A percentile compares a stretch with the other conserved stretches of the same genome.
phyloP scores from a whole-genome alignment of 2,888 invertebrate genomes.

The Calameuta filiformis region DNA sequence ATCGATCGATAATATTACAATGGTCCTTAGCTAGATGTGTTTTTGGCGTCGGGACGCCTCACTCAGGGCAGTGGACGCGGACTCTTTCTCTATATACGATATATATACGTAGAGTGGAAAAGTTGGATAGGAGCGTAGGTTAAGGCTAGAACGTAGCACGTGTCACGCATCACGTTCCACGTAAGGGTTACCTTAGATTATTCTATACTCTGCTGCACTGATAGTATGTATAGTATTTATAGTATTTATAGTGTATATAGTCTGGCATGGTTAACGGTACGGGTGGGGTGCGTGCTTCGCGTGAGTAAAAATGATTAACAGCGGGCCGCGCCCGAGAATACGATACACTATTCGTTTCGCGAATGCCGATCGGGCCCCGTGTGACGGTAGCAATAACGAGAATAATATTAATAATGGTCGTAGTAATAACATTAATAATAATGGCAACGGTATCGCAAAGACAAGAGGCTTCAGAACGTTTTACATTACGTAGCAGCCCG shows the following conservation, averaged over 20 bases:
- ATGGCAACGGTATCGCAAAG: slow-evolving; percentile 36
- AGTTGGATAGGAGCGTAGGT: too few relatives aligned
- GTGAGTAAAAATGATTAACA: slow-evolving; percentile 15
- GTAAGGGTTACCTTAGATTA: too few relatives aligned
- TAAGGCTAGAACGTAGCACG: too few relatives aligned
- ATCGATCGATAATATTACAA: slow-evolving; percentile 22
- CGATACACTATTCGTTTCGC: slow-evolving; percentile 3
- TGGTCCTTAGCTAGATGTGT: slow-evolving; percentile 7
- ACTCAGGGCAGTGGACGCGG: too few relatives aligned
- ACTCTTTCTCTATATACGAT: too few relatives aligned
- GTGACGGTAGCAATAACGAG: slow-evolving; percentile 52
- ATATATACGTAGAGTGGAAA: too few relatives aligned
- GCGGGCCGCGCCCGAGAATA: background rate
- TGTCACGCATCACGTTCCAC: too few relatives aligned
- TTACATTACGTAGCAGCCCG: too few relatives aligned
- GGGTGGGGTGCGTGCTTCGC: too few relatives aligned
- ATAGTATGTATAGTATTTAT: too few relatives aligned
- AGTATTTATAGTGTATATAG: slow-evolving; percentile 4
- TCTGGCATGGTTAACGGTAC: too few relatives aligned
- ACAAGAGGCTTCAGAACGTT: slow-evolving; percentile 14
- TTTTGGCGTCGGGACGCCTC: background rate
- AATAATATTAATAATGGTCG: slow-evolving; percentile 51
- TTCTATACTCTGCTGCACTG: too few relatives aligned
- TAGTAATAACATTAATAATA: slow-evolving; percentile 19
- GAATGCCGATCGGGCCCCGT: background rate